Percentiles rank a stretch among this genome's conserved stretches.
These are phyloP conservation scores for Escarpia spicata DNA, from an alignment of 2,888 invertebrate species.

Conservation along the genomic window DNA sequence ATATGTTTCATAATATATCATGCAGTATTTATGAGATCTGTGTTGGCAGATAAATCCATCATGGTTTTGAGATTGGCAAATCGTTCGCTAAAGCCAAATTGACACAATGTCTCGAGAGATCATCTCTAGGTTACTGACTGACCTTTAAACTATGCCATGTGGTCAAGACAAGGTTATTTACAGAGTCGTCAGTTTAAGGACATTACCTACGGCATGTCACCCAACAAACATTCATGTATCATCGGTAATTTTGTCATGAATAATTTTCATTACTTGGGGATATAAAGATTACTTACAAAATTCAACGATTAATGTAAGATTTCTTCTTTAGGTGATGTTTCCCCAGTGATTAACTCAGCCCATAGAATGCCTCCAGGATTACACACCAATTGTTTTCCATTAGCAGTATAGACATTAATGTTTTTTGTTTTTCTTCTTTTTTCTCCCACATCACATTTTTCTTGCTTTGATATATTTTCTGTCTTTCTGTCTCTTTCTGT, in stretches of 20 bases:
- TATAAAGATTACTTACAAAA: neutral
- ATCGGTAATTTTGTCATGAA: neutral
- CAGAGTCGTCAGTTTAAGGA: neutral
- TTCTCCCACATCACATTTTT: too few species aligned
- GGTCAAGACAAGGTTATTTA: neutral
- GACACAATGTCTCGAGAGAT: neutral
- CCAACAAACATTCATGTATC: neutral
- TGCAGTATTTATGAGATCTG: neutral
- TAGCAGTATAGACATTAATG: too few species aligned
- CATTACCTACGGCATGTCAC: neutral
- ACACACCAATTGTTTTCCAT: too few species aligned
- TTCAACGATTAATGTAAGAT: neutral
- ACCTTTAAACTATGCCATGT: neutral
- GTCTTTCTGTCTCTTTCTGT: too few species aligned
- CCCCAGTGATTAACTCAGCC: neutral
- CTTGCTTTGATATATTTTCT: too few species aligned
- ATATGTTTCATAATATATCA: neutral
- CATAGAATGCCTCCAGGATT: too few species aligned
- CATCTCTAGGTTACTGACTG: neutral
- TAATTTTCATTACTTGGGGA: neutral
- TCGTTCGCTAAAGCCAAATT: neutral
- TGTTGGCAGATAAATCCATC: neutral
- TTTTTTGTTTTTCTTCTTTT: too few species aligned
- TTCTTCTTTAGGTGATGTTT: neutral
- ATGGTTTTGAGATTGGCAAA: neutral